Conservation (phyloP, 2,797 vertebrate species). For the Leucoraja ocellata region DNA sequence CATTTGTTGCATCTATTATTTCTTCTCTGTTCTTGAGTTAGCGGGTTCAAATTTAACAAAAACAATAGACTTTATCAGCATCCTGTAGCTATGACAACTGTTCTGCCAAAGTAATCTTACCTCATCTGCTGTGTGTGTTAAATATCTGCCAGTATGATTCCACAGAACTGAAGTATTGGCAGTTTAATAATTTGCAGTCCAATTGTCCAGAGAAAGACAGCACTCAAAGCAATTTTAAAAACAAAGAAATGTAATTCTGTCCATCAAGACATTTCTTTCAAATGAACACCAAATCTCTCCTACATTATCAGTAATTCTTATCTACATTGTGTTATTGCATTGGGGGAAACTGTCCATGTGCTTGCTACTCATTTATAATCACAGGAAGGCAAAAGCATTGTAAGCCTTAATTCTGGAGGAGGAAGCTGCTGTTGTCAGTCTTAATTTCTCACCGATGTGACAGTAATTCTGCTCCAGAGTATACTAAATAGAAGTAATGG, state of each 20-base stretch:
- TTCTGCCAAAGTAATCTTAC: neutral
- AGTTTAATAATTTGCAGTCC: neutral
- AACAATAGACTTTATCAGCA: neutral
- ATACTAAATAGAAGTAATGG: neutral
- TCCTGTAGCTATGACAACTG: neutral
- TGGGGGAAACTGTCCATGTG: neutral
- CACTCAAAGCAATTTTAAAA: neutral
- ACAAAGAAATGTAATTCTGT: neutral
- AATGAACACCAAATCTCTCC: neutral
- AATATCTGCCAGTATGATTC: neutral
- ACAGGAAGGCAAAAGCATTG: neutral
- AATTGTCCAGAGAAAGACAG: neutral
- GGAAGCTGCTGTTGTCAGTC: neutral
- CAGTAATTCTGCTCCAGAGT: neutral
- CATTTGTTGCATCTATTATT: neutral
- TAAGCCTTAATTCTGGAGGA: neutral
- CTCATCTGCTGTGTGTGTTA: neutral
- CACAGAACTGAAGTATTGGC: conserved; percentile 9
- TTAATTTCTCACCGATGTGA: neutral
- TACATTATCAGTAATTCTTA: neutral
- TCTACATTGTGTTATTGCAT: neutral
- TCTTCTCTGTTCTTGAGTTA: neutral
- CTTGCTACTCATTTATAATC: neutral
- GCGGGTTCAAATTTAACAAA: neutral
- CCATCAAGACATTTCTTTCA: neutral